Percentiles rank a stretch among this genome's conserved stretches.
phyloP scores from a whole-genome alignment of 2,113 vertebrate genomes.

The Lepisosteus oculatus region DNA sequence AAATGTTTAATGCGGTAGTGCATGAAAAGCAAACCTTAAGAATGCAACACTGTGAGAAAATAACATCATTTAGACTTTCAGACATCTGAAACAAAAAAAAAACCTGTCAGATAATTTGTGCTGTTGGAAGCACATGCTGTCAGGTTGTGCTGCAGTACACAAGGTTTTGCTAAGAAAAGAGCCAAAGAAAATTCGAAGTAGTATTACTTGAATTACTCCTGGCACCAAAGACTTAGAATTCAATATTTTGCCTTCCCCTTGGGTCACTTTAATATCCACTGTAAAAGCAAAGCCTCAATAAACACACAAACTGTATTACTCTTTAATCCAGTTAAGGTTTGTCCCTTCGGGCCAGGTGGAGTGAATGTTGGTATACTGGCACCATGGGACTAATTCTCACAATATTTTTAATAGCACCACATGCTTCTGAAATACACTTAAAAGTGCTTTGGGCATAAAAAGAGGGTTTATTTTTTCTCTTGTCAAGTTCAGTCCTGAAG shows the following conservation, averaged over 20 bases:
- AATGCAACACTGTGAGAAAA: no score
- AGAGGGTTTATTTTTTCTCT: background rate
- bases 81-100: background rate
- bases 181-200: background rate
- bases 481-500: background rate
- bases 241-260: background rate
- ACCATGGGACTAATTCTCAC: background rate
- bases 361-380: background rate
- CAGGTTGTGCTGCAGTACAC: background rate
- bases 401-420: background rate
- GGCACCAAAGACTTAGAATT: background rate
- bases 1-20: no score
- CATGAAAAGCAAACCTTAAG: no score
- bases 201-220: background rate
- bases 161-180: background rate
- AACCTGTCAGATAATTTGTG: background rate
- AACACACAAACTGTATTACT: background rate
- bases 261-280: background rate
- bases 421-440: background rate
- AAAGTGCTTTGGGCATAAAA: background rate
- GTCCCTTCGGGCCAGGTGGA: background rate
- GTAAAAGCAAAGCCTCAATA: background rate
- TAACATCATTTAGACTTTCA: no score
- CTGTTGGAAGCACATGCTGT: background rate
- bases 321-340: constrained; percentile 1